Percentiles rank a stretch among this genome's conserved stretches.
Evolutionary conservation across 2,113 vertebrate genomes (phyloP).

Genomic region (Alaudala cheleensis): DNA sequence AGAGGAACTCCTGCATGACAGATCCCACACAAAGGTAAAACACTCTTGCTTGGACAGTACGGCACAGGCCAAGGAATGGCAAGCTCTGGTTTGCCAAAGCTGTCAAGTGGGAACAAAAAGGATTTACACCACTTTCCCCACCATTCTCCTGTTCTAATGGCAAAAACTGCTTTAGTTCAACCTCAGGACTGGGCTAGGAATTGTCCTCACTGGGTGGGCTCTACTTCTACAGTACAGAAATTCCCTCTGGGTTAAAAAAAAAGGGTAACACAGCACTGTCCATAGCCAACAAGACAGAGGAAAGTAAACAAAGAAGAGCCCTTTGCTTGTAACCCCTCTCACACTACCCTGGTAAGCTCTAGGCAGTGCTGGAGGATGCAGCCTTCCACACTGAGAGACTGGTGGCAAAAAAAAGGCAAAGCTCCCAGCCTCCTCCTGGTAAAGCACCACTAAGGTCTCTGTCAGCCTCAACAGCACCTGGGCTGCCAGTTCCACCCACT

Average conservation of each 20-base stretch:
- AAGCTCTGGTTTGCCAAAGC: not conserved
- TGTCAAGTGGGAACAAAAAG: not conserved
- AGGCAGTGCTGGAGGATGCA: not conserved
- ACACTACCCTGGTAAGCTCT: not conserved
- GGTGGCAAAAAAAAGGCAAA: not conserved
- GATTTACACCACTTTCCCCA: not conserved
- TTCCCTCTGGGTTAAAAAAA: not conserved
- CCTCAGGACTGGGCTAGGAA: not conserved
- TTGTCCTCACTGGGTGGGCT: not conserved
- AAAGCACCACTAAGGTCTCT: not conserved
- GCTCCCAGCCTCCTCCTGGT: not conserved
- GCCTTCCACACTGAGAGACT: not conserved
- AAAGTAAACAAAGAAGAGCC: not conserved
- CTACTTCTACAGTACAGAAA: not conserved
- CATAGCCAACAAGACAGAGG: not conserved
- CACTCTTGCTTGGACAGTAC: not conserved
- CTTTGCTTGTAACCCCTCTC: not conserved
- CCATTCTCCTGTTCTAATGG: not conserved
- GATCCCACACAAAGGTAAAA: not conserved
- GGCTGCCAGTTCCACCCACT: not conserved
- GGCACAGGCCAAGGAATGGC: not conserved
- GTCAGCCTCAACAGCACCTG: not conserved
- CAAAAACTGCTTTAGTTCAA: conserved; percentile 2
- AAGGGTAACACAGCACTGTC: not conserved
- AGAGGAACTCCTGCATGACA: not conserved